These are phyloP conservation scores for Dromococcyx pavoninus DNA, from an alignment of 2,797 vertebrate genomes.

Conservation along the genomic window DNA sequence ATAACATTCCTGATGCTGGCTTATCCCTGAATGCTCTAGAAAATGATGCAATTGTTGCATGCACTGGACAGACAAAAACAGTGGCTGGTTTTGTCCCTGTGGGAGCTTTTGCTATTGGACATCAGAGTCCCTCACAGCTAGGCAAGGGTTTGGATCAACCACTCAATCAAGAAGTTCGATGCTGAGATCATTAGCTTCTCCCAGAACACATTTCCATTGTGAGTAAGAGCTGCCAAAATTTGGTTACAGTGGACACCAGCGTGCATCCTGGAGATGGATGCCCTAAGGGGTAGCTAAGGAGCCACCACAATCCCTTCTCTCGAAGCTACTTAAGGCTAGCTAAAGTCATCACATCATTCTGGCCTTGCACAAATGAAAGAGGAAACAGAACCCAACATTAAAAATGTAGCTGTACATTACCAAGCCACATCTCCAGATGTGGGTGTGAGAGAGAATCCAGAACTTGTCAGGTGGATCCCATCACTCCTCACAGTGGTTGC, in stretches of 20 bases:
- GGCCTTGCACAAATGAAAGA: not conserved
- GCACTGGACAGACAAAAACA: not conserved
- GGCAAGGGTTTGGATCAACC: not conserved
- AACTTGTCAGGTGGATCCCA: accelerated
- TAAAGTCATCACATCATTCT: not conserved
- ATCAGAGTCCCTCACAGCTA: not conserved
- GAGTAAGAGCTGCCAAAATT: not conserved
- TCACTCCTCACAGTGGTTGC: accelerated
- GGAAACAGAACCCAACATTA: not conserved
- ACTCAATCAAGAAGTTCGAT: not conserved
- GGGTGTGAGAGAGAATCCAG: not conserved
- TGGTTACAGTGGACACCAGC: not conserved
- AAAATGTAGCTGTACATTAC: not conserved
- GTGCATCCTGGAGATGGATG: not conserved
- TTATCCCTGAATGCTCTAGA: not conserved
- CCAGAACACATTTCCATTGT: not conserved
- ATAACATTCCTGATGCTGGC: not conserved
- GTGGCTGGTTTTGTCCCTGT: not conserved
- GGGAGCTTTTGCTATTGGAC: not conserved
- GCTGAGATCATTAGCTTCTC: not conserved
- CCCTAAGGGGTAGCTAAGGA: not conserved
- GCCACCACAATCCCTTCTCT: not conserved
- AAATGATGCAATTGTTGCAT: not conserved
- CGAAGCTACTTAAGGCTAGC: not conserved
- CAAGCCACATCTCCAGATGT: not conserved